Evolutionary conservation across 2,797 vertebrate species (phyloP), one percentile per base, ranked within the genome.

Genomic region (Rallus crepitans): DNA sequence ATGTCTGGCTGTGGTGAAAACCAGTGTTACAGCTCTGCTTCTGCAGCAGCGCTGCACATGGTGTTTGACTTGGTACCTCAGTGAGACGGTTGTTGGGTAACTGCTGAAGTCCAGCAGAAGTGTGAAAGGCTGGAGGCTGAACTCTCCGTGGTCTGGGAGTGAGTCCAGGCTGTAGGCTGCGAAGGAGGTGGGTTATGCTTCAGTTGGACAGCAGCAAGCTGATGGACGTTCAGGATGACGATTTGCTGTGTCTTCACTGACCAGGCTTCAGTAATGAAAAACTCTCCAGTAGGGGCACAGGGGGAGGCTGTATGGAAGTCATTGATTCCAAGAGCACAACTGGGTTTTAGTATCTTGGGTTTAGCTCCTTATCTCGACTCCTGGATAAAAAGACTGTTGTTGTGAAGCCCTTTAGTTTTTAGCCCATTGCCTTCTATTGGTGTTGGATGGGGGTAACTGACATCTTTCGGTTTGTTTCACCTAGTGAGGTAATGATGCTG

Each of bases 281-380:
- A 20, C 15, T 8, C 11, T 64, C 20, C 15, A 48, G 11, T 5
- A 31, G 35, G 35, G 82, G 24, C 12, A 31, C 12, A 45, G 42
- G 56, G 45, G 61, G 42, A 40, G 28, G 33, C 15, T 60, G 16
- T 35, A 8, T 12, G 13, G 3, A 57, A 70, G 14, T 47, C 27
- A 15, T 57, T 7, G 15, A 33, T 48, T 75, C 9, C 8, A 48
- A 55, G 48, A 12, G 0, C 4, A 3, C 4, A 3, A 2, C 11
- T 35, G 1, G 7, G 30, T 60, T 45, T 33, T 39, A 59, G 21
- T 18, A 31, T 30, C 7, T 35, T 31, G 5, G 28, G 28, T 8
- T 39, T 64, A 50, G 15, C 19, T n/a, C 3, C 6, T 12, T 42
- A 1, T 31, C 42, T 59, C 4, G 4, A 11, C 11, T 48, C 18